Evolutionary conservation across 23 tunicate genomes (phyloP).

Genomic region (Diplosoma virens): DNA sequence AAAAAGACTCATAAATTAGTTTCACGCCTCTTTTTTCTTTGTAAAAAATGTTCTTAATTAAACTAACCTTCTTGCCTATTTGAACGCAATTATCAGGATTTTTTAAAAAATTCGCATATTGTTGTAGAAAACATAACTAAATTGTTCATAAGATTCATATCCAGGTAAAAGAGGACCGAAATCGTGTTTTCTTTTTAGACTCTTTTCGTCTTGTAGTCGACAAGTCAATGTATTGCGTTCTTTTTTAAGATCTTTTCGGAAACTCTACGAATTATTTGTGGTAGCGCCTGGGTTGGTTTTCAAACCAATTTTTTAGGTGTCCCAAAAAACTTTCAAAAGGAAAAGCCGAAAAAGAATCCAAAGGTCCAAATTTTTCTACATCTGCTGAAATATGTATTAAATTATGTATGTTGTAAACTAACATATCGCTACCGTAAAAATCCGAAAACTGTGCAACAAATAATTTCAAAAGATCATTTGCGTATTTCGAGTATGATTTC

Average conservation of each 20-base stretch:
- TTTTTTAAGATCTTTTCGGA: too few relatives aligned
- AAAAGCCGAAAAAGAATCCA: slow-evolving; percentile 48
- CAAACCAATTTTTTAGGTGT: slow-evolving; percentile 26
- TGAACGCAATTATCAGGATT: slow-evolving; percentile 2
- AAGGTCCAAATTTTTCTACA: slow-evolving; percentile 32
- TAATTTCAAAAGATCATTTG: background rate
- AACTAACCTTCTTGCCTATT: background rate
- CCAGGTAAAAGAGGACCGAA: too few relatives aligned
- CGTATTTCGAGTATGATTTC: too few relatives aligned
- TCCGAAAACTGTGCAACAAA: slow-evolving; percentile 27
- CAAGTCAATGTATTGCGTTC: background rate
- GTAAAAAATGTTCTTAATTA: background rate
- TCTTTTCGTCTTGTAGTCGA: background rate
- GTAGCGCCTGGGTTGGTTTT: slow-evolving; percentile 33
- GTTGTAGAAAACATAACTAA: background rate
- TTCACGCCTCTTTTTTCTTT: background rate
- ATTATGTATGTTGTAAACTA: slow-evolving; percentile 44
- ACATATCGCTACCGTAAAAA: slow-evolving; percentile 7
- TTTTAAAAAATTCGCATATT: background rate
- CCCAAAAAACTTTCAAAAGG: slow-evolving; percentile 47
- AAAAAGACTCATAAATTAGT: background rate
- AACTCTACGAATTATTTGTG: slow-evolving; percentile 35
- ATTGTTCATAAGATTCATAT: background rate
- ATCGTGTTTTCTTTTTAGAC: background rate
- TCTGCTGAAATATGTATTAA: slow-evolving; percentile 34